Evolutionary conservation across 2,888 invertebrate genomes (phyloP).

Genomic region (Melanostoma mellinum): DNA sequence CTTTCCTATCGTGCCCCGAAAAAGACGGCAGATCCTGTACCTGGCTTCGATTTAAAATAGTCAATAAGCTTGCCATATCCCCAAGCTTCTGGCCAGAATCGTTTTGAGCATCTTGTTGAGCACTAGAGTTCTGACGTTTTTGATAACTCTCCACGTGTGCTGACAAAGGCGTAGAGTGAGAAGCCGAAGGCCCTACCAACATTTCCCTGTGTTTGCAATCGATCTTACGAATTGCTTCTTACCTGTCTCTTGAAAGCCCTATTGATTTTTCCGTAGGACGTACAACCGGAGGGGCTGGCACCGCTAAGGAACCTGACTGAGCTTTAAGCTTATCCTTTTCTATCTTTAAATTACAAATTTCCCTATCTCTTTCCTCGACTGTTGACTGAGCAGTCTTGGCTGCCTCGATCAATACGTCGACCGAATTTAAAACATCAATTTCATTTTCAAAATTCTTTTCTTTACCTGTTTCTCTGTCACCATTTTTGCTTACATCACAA

Average conservation of each 20-base stretch:
- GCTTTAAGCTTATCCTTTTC: background rate
- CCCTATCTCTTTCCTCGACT: background rate
- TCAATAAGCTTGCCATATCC: background rate
- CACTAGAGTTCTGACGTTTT: background rate
- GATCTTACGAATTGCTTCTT: background rate
- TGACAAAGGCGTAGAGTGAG: slow-evolving; percentile 3
- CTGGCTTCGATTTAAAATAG: background rate
- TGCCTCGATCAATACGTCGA: background rate
- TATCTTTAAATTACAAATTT: background rate
- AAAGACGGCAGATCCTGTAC: background rate
- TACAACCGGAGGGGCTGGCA: background rate
- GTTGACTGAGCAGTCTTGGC: background rate
- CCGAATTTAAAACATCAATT: background rate
- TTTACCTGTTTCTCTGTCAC: background rate
- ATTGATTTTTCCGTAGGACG: background rate
- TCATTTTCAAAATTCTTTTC: background rate
- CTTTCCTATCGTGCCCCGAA: slow-evolving; percentile 14
- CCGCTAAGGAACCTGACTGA: background rate
- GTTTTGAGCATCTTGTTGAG: background rate
- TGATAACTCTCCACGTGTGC: background rate
- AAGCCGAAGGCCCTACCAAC: background rate
- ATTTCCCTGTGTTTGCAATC: slow-evolving; percentile 4
- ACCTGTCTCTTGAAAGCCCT: background rate
- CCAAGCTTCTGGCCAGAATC: background rate
- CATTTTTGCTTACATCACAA: background rate